Evolutionary conservation across 2,888 invertebrate species (phyloP).

Genomic region (Ferrisia virgata): DNA sequence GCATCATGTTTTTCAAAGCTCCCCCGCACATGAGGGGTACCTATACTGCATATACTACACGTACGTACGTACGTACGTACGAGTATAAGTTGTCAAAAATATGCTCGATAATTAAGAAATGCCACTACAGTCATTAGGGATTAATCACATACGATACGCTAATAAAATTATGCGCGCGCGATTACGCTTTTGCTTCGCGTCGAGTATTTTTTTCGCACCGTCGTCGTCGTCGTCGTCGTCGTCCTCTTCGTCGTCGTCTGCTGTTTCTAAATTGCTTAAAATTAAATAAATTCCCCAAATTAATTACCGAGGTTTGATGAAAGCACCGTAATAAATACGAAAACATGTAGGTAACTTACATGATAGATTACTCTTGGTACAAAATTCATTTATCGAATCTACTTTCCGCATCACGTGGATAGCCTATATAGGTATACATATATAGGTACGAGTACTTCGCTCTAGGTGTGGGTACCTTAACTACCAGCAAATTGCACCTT

Average conservation of each 20-base stretch:
- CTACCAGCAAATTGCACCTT: too few relatives aligned
- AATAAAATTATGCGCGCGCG: neutral
- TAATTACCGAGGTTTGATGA: neutral
- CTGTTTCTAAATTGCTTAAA: neutral
- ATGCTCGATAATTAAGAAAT: constrained; percentile 43
- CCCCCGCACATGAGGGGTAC: constrained; percentile 38
- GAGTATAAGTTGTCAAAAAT: constrained; percentile 35
- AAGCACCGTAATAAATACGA: neutral
- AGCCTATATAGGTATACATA: neutral
- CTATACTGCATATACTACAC: neutral
- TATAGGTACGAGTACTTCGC: neutral
- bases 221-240: neutral
- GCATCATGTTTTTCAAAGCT: constrained; percentile 40
- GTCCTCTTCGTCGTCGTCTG: neutral
- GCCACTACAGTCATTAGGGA: constrained; percentile 40
- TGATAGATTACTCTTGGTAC: neutral
- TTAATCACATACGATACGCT: constrained; percentile 11
- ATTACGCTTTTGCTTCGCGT: neutral
- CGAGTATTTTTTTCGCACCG: neutral
- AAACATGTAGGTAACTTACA: neutral
- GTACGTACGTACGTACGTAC: too few relatives aligned
- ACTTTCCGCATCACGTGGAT: neutral
- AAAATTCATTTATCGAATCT: neutral
- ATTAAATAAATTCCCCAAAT: neutral
- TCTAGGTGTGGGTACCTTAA: too few relatives aligned